phyloP scores from a whole-genome alignment of 2,888 invertebrate species.

The Nycteola revayana region DNA sequence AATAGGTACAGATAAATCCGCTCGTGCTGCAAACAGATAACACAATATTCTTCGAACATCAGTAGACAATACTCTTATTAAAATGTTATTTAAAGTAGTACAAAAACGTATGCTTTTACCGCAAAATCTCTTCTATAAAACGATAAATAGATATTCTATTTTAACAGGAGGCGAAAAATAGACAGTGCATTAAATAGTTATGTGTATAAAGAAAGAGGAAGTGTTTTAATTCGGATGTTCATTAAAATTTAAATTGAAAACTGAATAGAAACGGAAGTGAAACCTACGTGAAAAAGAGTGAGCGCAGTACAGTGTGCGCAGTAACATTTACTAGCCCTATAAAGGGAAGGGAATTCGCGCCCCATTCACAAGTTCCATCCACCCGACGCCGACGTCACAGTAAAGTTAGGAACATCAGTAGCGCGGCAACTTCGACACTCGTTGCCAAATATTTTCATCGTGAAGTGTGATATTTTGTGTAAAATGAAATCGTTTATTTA shows the following conservation, averaged over 20 bases:
- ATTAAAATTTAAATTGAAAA: constrained; percentile 6
- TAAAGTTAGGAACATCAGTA: constrained; percentile 35
- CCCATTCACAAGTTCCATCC: constrained; percentile 64
- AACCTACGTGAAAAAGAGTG: constrained; percentile 30
- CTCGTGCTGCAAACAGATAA: constrained; percentile 66
- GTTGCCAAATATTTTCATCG: constrained; percentile 33
- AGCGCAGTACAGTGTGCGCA: constrained; percentile 73
- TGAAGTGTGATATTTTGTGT: constrained; percentile 47
- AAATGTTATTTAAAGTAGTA: constrained; percentile 29
- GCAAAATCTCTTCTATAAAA: constrained; percentile 15
- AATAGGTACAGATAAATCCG: constrained; percentile 54
- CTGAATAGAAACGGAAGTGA: no score
- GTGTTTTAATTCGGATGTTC: no score
- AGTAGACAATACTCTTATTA: constrained; percentile 25
- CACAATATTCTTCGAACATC: constrained; percentile 40
- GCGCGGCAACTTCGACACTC: constrained; percentile 46
- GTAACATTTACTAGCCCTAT: constrained; percentile 59
- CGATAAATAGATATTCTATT: constrained; percentile 11
- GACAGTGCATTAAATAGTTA: no score
- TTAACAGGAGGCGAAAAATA: constrained; percentile 19
- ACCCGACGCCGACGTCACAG: constrained; percentile 52
- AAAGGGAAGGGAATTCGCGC: constrained; percentile 60
- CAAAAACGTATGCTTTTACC: constrained; percentile 11
- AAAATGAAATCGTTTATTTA: constrained; percentile 63
- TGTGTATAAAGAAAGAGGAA: no score